Evolutionary conservation across 2,888 invertebrate genomes (phyloP).

Genomic region (Pristionchus entomophagus): DNA sequence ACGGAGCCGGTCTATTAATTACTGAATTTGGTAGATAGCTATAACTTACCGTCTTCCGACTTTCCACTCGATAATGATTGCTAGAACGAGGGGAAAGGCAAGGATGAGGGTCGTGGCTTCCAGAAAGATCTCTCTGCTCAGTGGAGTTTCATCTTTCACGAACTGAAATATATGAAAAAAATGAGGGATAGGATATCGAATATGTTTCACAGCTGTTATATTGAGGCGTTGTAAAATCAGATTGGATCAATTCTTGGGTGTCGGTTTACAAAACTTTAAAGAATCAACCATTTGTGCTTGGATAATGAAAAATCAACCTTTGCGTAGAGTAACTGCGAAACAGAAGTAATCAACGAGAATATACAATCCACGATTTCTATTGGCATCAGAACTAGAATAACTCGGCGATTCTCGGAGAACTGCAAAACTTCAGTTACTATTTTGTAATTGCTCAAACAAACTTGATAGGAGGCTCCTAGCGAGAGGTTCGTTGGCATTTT

Average conservation of each 20-base stretch:
- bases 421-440: not conserved
- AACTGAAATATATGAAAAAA: too few species aligned
- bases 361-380: not conserved
- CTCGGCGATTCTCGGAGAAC: not conserved
- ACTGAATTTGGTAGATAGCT: too few species aligned
- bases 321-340: not conserved
- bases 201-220: too few species aligned
- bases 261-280: not conserved
- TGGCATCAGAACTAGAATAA: not conserved
- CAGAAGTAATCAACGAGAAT: not conserved
- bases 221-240: too few species aligned
- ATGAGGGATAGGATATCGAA: too few species aligned
- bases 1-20: too few species aligned
- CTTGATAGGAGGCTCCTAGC: not conserved
- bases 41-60: constrained; percentile 3
- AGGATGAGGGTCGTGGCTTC: not conserved
- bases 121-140: not conserved
- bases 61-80: constrained; percentile 19
- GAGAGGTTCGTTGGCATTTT: not conserved
- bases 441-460: not conserved
- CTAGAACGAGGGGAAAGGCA: not conserved
- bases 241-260: too few species aligned
- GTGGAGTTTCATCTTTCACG: not conserved
- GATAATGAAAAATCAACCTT: too few species aligned
- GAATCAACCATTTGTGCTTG: too few species aligned